Conservation (phyloP, 2,888 invertebrate genomes). For the Acrobasis repandana region DNA sequence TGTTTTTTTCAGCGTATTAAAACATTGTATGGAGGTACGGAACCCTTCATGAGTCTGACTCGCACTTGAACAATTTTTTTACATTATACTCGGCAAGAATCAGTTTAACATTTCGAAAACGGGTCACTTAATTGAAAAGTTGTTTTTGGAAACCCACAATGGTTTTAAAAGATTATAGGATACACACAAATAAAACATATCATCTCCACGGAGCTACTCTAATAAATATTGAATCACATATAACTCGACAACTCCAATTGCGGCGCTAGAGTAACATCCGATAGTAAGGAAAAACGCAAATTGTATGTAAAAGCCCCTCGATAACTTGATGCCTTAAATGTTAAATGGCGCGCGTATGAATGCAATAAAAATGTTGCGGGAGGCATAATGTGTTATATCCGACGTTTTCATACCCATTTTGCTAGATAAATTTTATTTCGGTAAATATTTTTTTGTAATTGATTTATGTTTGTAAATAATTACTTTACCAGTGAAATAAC, state of each 20-base stretch:
- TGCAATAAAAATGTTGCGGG: conserved; percentile 59
- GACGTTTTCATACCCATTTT: conserved; percentile 59
- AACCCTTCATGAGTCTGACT: too few relatives aligned
- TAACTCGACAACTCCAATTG: not conserved
- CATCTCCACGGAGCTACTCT: too few relatives aligned
- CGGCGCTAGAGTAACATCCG: not conserved
- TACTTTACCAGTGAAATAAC: not conserved
- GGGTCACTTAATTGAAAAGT: too few relatives aligned
- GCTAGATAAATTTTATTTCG: conserved; percentile 21
- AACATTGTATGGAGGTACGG: too few relatives aligned
- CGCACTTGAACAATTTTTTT: too few relatives aligned
- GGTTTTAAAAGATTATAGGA: too few relatives aligned
- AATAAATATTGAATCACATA: not conserved
- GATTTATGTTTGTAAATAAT: conserved; percentile 12
- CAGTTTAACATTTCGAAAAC: too few relatives aligned
- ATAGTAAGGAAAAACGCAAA: conserved; percentile 15
- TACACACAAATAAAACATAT: too few relatives aligned
- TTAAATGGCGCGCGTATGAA: conserved; percentile 55
- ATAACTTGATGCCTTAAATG: conserved; percentile 61
- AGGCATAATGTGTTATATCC: conserved; percentile 56
- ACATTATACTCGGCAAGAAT: too few relatives aligned
- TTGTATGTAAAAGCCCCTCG: conserved; percentile 36
- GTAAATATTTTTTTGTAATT: conserved; percentile 7
- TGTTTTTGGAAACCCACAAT: too few relatives aligned
- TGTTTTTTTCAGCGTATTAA: too few relatives aligned